A percentile compares a stretch with the other conserved stretches of the same genome.
These are phyloP conservation scores for Laticauda colubrina DNA, from an alignment of 2,113 vertebrate species.

Conservation along the genomic window DNA sequence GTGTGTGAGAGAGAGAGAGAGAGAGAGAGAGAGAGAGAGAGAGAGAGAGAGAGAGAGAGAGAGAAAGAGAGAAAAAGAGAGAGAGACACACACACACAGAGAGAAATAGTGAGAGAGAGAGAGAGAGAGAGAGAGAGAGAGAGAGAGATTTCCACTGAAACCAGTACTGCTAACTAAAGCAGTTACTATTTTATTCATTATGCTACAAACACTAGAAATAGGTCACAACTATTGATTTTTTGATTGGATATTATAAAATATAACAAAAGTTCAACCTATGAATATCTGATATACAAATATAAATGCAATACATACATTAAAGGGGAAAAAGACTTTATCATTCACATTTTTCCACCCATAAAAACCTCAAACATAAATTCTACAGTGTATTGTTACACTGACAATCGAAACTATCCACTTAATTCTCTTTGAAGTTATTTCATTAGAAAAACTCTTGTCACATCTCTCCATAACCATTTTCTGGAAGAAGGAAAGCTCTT, in stretches of 20 bases:
- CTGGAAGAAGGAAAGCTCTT: neutral
- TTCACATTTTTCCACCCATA: neutral
- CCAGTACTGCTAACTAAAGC: neutral
- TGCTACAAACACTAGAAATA: neutral
- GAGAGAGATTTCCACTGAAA: slow-evolving; percentile 8
- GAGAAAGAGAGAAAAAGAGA: neutral
- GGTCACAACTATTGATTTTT: neutral
- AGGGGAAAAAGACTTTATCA: neutral
- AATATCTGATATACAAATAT: neutral
- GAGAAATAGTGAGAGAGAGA: no score
- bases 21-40: neutral
- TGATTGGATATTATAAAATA: neutral
- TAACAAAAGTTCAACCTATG: neutral
- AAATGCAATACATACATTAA: neutral
- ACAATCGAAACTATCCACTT: neutral
- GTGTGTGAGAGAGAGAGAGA: neutral
- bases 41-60: no score
- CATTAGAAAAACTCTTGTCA: neutral
- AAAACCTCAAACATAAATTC: neutral
- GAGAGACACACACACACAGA: no score
- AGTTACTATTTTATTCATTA: neutral
- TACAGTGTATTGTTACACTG: neutral
- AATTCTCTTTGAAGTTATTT: neutral
- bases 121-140: neutral
- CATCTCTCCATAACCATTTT: neutral